Evolutionary conservation across 92 coral and sea anemone genomes (phyloP).

Genomic region (Hydrozoanthus gracilis): DNA sequence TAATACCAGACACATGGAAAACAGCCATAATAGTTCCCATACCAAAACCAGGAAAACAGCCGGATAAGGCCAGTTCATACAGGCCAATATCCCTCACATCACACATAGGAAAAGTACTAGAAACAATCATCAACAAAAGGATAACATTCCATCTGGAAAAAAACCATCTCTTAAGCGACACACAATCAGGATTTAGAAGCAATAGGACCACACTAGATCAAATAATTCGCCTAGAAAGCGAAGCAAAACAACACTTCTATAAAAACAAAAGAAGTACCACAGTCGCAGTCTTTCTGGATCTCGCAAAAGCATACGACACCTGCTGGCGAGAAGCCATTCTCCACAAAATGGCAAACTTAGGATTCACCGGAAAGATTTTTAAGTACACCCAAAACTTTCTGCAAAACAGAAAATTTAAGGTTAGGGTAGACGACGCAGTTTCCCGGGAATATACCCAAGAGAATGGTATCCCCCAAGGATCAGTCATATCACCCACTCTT

Average conservation of each 20-base stretch:
- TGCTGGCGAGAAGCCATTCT: slow-evolving; percentile 11
- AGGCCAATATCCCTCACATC: neutral
- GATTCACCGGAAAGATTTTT: neutral
- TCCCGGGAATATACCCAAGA: neutral
- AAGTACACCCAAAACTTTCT: neutral
- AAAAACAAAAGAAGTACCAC: neutral
- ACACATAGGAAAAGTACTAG: neutral
- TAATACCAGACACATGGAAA: neutral
- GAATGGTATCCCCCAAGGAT: neutral
- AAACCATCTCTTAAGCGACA: neutral
- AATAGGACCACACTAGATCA: neutral
- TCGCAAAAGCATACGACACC: slow-evolving; percentile 2
- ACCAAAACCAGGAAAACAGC: neutral
- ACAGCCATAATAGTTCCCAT: neutral
- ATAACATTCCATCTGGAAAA: neutral
- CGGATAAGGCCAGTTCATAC: neutral
- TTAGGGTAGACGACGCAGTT: neutral
- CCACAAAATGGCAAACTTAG: neutral
- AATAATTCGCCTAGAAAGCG: slow-evolving; percentile 1
- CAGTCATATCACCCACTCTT: neutral
- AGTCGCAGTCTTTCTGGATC: neutral
- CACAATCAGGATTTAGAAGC: neutral
- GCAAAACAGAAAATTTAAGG: neutral
- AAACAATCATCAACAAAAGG: neutral
- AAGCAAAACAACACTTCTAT: slow-evolving; percentile 12